Evolutionary conservation across 2,888 invertebrate species (phyloP).

Genomic region (Altica lythri): DNA sequence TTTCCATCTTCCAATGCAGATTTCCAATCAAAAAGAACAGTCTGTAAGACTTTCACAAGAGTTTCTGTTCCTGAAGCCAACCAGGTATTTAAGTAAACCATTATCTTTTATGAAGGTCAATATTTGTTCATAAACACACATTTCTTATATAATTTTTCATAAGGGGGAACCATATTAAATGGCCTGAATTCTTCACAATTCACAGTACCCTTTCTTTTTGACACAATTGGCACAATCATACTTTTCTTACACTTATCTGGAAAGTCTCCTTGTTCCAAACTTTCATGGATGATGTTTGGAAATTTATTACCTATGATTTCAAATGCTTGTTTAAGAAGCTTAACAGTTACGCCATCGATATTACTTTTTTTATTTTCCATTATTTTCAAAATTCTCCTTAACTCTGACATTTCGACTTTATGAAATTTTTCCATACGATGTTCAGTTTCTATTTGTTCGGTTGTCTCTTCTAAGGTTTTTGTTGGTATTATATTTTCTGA

Average conservation of each 20-base stretch:
- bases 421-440: too few species aligned
- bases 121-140: slow-evolving; percentile 6
- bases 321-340: too few species aligned
- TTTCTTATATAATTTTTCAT: too few species aligned
- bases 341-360: too few species aligned
- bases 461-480: too few species aligned
- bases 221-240: slow-evolving; percentile 1
- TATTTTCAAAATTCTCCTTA: too few species aligned
- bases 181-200: slow-evolving; percentile 3
- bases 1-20: neutral
- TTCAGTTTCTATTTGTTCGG: too few species aligned
- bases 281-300: too few species aligned
- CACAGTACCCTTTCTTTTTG: slow-evolving; percentile 7
- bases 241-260: neutral
- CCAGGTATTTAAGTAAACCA: slow-evolving; percentile 3
- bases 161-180: slow-evolving; percentile 12
- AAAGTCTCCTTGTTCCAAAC: neutral
- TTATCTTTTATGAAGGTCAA: slow-evolving; percentile 6
- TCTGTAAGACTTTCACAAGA: slow-evolving; percentile 13
- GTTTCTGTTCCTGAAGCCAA: slow-evolving; percentile 6
- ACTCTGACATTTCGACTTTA: too few species aligned
- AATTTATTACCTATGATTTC: too few species aligned
- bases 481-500: too few species aligned
- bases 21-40: neutral
- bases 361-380: too few species aligned